Conservation (phyloP, 2,113 vertebrate genomes). For the Nothoprocta perdicaria region DNA sequence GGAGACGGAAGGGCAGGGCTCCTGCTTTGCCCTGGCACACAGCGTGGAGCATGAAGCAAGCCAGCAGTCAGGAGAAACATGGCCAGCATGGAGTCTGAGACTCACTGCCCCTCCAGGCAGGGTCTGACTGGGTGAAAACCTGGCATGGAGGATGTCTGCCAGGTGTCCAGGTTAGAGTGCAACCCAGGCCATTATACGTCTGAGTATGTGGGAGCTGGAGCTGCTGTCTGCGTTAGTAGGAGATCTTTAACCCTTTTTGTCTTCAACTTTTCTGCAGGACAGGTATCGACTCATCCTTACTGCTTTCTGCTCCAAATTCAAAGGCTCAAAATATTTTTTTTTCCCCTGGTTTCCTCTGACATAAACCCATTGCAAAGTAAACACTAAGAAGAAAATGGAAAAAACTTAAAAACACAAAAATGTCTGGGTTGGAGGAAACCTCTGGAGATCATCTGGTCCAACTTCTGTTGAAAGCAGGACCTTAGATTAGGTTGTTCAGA, state of each 20-base stretch:
- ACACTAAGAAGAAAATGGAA: background rate
- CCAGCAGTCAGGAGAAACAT: background rate
- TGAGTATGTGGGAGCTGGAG: slow-evolving; percentile 16
- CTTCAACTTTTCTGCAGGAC: background rate
- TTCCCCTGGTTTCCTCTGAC: too few relatives aligned
- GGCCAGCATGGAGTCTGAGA: slow-evolving; percentile 3
- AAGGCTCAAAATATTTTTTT: background rate
- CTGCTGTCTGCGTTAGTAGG: background rate
- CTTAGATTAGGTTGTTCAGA: background rate
- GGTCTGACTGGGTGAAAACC: slow-evolving; percentile 45
- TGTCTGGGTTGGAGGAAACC: background rate
- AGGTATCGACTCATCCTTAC: background rate
- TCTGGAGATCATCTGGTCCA: background rate
- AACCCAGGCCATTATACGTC: slow-evolving; percentile 15
- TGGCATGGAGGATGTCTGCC: slow-evolving; percentile 43
- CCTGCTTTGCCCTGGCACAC: background rate
- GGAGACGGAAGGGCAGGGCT: slow-evolving; percentile 21
- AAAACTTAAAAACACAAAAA: background rate
- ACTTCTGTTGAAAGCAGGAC: background rate
- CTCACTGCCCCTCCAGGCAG: slow-evolving; percentile 46
- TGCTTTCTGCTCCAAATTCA: background rate
- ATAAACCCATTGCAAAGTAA: background rate
- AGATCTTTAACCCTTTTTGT: slow-evolving; percentile 18
- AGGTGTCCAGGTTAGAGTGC: slow-evolving; percentile 59
- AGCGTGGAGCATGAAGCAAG: background rate